Evolutionary conservation across 2,888 invertebrate genomes (phyloP), one percentile per base, ranked within the genome.

Genomic region (Philopedon plagiatum): DNA sequence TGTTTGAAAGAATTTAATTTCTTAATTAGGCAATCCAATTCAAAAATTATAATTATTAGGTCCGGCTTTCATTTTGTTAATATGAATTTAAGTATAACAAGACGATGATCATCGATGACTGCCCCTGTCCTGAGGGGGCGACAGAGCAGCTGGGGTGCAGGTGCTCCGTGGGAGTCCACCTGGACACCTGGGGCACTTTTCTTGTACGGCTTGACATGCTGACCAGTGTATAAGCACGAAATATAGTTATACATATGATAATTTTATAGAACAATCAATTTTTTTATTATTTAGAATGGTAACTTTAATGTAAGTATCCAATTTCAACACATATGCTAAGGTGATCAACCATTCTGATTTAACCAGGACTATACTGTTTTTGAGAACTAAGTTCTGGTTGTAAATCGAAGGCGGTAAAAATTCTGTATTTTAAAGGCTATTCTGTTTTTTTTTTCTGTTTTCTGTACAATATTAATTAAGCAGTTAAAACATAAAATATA

Each of bases 81-180:
- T 62, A 46, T 11, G 19, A 62, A 62, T 34, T 62, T 26, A 46
- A 13, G 46, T 19, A 32, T 46, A 62, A 62, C 62, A 62, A 62
- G 62, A 62, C 32, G 62, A 32, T 62, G 62, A 62, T 62, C 62
- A 62, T 49, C 44, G 62, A 62, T 62, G 62, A 62, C 49, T 62
- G 46, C 13, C 62, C 46, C 19, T 32, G 32, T 32, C 46, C 49
- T 13, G 62, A 62, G 62, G 62, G 62, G 49, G 62, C 21, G 62
- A 62, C 13, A n/a, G n/a, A 26, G 62, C 62, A 62, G 62, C 62
- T 62, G 62, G 46, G 21, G 32, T 19, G 49, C 62, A 62, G 62
- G 62, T 62, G 62, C 62, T 46, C 46, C 19, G 41, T 62, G 44
- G 44, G 32, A 13, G 41, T 32, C 62, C 62, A 62, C 62, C 62